These are phyloP conservation scores for Hapalemur alaotrensis DNA, from an alignment of 2,797 vertebrate species.

Conservation along the genomic window DNA sequence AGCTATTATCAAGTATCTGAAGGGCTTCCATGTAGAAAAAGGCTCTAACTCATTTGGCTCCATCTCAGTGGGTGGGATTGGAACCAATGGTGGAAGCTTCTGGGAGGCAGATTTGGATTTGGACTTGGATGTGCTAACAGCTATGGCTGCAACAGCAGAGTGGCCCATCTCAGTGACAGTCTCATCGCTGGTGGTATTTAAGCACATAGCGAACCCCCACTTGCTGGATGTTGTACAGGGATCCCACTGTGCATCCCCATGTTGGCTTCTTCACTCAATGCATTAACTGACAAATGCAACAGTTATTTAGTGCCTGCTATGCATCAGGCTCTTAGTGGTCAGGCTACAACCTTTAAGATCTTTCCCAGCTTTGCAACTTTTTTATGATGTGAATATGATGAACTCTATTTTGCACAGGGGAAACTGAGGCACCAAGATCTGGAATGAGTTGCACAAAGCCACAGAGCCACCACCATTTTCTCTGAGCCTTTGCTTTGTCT, in stretches of 20 bases:
- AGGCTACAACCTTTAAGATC: background rate
- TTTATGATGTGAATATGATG: background rate
- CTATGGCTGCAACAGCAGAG: background rate
- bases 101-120: background rate
- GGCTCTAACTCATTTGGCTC: no score
- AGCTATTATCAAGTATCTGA: background rate
- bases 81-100: background rate
- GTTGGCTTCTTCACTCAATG: background rate
- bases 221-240: rapidly evolving
- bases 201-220: background rate
- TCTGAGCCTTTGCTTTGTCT: background rate
- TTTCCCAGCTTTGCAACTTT: background rate
- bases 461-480: rapidly evolving
- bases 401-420: background rate
- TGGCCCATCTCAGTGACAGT: background rate
- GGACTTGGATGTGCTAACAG: background rate
- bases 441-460: background rate
- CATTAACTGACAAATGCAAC: background rate
- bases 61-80: background rate
- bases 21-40: rapidly evolving
- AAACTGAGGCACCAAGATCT: background rate
- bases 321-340: background rate
- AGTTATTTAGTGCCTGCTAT: background rate
- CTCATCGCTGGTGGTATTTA: rapidly evolving
- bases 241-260: rapidly evolving